Evolutionary conservation across 2,797 vertebrate genomes (phyloP).

Genomic region (Poeciliopsis infans): DNA sequence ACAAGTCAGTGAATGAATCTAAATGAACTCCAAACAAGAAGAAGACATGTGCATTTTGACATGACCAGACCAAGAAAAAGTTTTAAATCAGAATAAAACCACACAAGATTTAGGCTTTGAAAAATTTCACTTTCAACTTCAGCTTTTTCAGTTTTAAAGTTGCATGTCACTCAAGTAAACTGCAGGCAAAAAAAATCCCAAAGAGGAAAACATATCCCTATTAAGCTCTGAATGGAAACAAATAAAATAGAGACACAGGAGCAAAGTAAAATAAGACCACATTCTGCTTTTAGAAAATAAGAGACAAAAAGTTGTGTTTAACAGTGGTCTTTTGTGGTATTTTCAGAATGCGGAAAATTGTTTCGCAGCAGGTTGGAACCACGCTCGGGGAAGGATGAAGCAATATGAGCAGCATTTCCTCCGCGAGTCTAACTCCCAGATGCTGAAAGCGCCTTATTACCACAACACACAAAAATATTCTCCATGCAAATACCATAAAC

Average conservation of each 20-base stretch:
- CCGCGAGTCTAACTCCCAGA: conserved; percentile 58
- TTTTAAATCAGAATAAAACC: background rate
- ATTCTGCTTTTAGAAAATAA: conserved; percentile 25
- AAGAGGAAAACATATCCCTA: background rate
- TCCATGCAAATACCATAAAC: conserved; percentile 39
- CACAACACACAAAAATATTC: conserved; percentile 31
- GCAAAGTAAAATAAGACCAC: conserved; percentile 26
- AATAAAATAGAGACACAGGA: background rate
- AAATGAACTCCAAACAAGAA: background rate
- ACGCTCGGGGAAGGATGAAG: conserved; percentile 48
- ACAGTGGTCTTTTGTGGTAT: conserved; percentile 51
- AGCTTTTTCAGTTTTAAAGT: background rate
- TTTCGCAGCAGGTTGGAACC: conserved; percentile 67
- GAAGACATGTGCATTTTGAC: background rate
- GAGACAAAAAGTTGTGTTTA: conserved; percentile 43
- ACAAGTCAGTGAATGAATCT: background rate
- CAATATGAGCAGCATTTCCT: conserved; percentile 55
- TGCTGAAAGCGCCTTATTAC: conserved; percentile 57
- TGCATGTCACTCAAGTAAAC: background rate
- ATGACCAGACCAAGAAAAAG: background rate
- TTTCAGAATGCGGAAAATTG: conserved; percentile 67
- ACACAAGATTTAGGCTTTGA: background rate
- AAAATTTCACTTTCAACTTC: background rate
- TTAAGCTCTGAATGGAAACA: conserved; percentile 20
- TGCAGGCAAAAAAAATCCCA: background rate